A percentile compares a stretch with the other conserved stretches of the same genome.
Evolutionary conservation across 2,888 invertebrate species (phyloP).

Genomic region (Lymantria dispar): DNA sequence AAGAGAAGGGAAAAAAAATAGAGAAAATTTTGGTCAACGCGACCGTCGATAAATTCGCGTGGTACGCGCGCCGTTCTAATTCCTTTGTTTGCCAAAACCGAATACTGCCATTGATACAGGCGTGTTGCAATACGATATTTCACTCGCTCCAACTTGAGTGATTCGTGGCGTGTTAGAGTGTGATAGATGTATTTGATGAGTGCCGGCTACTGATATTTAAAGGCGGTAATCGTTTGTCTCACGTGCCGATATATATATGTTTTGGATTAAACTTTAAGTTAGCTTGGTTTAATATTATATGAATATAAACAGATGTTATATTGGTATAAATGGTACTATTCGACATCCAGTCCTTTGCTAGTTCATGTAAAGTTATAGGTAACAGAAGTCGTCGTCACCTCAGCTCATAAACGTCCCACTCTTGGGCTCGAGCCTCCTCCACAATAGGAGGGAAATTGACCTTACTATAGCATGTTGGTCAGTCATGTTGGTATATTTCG

Average conservation of each 20-base stretch:
- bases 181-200: conserved; percentile 59
- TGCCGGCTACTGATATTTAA: conserved; percentile 35
- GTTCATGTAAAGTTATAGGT: no score
- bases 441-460: no score
- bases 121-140: conserved; percentile 61
- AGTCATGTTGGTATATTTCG: no score
- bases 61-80: conserved; percentile 67
- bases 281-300: conserved; percentile 38
- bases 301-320: no score
- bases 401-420: no score
- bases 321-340: no score
- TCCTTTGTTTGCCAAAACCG: conserved; percentile 77
- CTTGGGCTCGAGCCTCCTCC: no score
- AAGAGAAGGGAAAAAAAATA: conserved; percentile 41
- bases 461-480: no score
- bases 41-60: conserved; percentile 68
- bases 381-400: no score
- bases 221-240: conserved; percentile 51
- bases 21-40: conserved; percentile 65
- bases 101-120: conserved; percentile 67
- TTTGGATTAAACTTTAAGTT: conserved; percentile 43
- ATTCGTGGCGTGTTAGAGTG: conserved; percentile 56
- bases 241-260: conserved; percentile 43
- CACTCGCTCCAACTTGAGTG: conserved; percentile 70
- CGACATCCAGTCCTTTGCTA: no score